These are phyloP conservation scores for Mylabris phalerata DNA, from an alignment of 1,140 invertebrate genomes.

Conservation along the genomic window DNA sequence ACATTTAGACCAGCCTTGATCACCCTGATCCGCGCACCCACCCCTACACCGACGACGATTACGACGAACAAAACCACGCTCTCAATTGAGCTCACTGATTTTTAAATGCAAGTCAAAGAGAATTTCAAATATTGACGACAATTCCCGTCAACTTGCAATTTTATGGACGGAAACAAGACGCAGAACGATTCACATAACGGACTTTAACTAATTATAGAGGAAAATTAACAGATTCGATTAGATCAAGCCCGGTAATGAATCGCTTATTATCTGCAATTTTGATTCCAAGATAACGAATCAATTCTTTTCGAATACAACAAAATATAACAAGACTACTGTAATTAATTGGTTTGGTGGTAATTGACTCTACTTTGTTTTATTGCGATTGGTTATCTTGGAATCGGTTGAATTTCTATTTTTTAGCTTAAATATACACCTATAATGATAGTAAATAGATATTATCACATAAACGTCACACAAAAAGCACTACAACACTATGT, in stretches of 20 bases:
- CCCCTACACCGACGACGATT: slow-evolving; percentile 15
- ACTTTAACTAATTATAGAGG: background rate
- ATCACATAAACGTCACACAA: slow-evolving; percentile 46
- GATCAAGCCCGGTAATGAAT: background rate
- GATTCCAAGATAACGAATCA: background rate
- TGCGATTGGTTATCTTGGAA: background rate
- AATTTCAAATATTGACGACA: too few relatives aligned
- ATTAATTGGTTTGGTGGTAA: background rate
- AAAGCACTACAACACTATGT: slow-evolving; percentile 43
- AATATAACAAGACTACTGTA: background rate
- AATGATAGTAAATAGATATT: slow-evolving; percentile 39
- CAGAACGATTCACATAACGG: slow-evolving; percentile 31
- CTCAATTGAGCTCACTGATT: slow-evolving; percentile 26
- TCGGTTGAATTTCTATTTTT: background rate
- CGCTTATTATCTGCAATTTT: background rate
- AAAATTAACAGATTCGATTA: background rate
- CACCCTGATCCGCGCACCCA: slow-evolving; percentile 39
- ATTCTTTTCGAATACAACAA: background rate
- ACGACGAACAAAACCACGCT: slow-evolving; percentile 24
- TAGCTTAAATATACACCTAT: slow-evolving; percentile 27
- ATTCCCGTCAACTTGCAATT: slow-evolving; percentile 27
- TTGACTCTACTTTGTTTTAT: too few relatives aligned
- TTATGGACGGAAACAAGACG: slow-evolving; percentile 41
- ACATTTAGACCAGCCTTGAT: slow-evolving; percentile 24
- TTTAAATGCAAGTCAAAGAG: slow-evolving; percentile 27